Base-by-base conservation (phyloP, 2,888 invertebrate species). In the Odontothrips loti region DNA sequence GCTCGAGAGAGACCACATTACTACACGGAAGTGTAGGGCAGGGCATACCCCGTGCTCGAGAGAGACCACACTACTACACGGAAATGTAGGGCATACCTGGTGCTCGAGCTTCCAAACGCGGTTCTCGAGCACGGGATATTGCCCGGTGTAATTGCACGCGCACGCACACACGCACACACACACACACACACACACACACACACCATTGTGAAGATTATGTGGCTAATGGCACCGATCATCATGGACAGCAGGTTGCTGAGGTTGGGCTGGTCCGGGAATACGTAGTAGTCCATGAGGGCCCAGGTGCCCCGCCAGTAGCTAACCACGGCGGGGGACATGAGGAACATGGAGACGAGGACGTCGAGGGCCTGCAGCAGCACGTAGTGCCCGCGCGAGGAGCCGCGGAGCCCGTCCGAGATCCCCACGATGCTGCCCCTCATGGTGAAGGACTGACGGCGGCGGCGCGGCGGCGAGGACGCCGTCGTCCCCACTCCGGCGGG, bases 241-340 rank as follows among this genome's bases (percentile, higher is more conserved):
- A 94, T 90, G 84, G 95, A 95, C 58, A 90, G 88, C 81, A 92
- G 88, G 27, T 93, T 92, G 85, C 94, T 94, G 79, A 89, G 85
- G 8, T 91, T 88, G 9, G 88, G 87, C 82, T 91, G 87, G 0
- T 89, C 88, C 0, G 95, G 93, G 84, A 91, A 91, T 82, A 95
- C 90, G 87, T 94, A 92, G 80, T 91, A 86, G 86, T 92, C 93
- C 90, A 94, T 92, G 80, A 96, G 89, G 79, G 91, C 91, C 95
- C 96, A 96, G 79, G 94, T 93, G 83, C 95, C 94, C 83, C 96
- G 90, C 96, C 96, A 96, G 87, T 95, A 95, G 83, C 93, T 91
- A 82, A 96, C 94, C 80, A 96, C 95, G 81, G 93, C 91, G 17
- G 96, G 95, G 1, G 94, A 93, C 27, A 95, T 92, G 58, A 96